These are phyloP conservation scores for Macrophya annulata DNA, from an alignment of 2,888 invertebrate genomes.

Conservation along the genomic window DNA sequence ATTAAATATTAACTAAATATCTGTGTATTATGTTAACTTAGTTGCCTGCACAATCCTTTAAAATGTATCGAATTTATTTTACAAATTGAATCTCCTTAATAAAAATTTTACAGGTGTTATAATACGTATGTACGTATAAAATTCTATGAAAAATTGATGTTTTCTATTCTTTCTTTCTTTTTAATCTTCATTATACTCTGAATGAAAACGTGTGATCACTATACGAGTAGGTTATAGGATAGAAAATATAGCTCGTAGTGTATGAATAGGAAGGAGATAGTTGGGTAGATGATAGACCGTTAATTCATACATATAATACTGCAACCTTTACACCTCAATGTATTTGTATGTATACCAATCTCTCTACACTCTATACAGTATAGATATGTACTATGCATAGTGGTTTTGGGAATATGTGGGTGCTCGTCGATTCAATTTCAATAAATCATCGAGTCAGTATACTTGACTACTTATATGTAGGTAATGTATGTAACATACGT, in stretches of 20 bases:
- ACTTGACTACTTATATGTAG: neutral
- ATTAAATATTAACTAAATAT: too few species aligned
- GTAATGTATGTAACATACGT: neutral
- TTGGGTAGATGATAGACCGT: neutral
- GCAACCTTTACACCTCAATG: neutral
- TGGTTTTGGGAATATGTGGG: neutral
- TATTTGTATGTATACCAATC: neutral
- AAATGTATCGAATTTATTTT: too few species aligned
- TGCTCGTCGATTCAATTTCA: conserved; percentile 28
- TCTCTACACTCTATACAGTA: neutral
- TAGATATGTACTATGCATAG: neutral
- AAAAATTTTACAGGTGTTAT: too few species aligned
- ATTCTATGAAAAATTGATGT: neutral
- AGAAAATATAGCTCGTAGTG: neutral
- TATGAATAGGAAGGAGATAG: neutral
- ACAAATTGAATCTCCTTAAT: too few species aligned
- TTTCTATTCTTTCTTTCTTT: too few species aligned
- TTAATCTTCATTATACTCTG: neutral
- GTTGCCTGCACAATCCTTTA: too few species aligned
- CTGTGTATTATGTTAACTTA: too few species aligned
- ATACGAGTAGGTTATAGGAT: neutral
- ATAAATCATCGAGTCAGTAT: conserved; percentile 19
- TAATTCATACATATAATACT: neutral
- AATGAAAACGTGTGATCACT: neutral
- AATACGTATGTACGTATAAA: neutral